These are phyloP conservation scores for Mesorhabditis belari DNA, from an alignment of 2,888 invertebrate genomes.

Conservation along the genomic window DNA sequence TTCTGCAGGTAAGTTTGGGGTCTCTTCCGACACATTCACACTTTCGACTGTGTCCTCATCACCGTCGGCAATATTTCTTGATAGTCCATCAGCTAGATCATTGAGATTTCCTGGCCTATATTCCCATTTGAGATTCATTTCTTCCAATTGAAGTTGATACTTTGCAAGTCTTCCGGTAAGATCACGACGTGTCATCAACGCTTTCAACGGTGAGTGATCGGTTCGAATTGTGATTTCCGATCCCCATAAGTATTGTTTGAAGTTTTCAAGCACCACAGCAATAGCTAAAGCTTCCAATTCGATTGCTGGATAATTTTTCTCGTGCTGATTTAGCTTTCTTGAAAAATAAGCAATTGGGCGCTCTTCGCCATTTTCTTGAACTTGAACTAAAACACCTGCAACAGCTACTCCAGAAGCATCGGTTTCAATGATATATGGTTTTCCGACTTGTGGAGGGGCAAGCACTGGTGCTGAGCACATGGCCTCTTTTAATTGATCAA, in stretches of 20 bases:
- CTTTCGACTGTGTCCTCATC: too few species aligned
- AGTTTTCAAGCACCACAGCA: conserved; percentile 6
- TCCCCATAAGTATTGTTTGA: conserved; percentile 15
- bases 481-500: conserved; percentile 11
- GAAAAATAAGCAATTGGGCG: conserved; percentile 13
- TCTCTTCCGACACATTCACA: too few species aligned
- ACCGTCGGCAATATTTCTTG: conserved; percentile 7
- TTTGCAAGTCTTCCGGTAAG: conserved; percentile 11
- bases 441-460: background rate
- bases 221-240: conserved; percentile 4
- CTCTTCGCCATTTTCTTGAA: background rate
- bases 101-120: conserved; percentile 28
- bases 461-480: conserved; percentile 15
- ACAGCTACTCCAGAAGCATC: conserved; percentile 16
- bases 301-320: conserved; percentile 10
- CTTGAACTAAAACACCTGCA: conserved; percentile 13
- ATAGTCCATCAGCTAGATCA: conserved; percentile 18
- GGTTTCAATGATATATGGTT: conserved; percentile 12
- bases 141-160: conserved; percentile 11
- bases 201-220: conserved; percentile 14
- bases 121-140: conserved; percentile 15
- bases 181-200: conserved; percentile 7
- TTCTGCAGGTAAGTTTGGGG: background rate
- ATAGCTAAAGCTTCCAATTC: conserved; percentile 18
- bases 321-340: conserved; percentile 9